Conservation (phyloP, 2,113 vertebrate genomes). For the Ondatra zibethicus region DNA sequence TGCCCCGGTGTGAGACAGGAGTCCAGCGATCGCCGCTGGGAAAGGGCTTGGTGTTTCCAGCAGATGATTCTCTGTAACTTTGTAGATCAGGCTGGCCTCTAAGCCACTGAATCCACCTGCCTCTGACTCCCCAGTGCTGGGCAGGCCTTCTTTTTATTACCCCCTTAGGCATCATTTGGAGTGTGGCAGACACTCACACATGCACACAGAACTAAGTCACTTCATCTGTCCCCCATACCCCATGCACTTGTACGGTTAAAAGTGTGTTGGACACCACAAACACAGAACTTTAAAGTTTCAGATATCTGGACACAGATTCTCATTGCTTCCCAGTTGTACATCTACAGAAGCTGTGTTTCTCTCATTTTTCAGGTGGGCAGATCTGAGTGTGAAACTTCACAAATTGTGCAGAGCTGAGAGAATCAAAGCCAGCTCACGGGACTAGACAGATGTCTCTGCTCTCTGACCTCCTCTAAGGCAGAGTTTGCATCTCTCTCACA, state of each 20-base stretch:
- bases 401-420: conserved; percentile 6
- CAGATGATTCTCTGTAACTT: neutral
- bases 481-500: conserved; percentile 16
- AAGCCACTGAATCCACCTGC: no score
- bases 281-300: conserved; percentile 50
- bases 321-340: neutral
- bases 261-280: conserved; percentile 8
- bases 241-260: neutral
- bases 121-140: no score
- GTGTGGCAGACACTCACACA: neutral
- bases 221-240: neutral
- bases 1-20: conserved; percentile 47
- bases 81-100: no score
- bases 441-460: neutral
- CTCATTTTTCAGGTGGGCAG: conserved; percentile 17
- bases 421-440: conserved; percentile 52
- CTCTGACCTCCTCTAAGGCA: conserved; percentile 5
- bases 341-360: conserved; percentile 44
- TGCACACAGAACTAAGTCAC: neutral
- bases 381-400: conserved; percentile 35
- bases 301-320: neutral
- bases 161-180: conserved; percentile 52
- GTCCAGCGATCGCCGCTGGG: conserved; percentile 55
- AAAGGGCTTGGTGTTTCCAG: conserved; percentile 73
- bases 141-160: conserved; percentile 63